phyloP scores from a whole-genome alignment of 2,797 vertebrate genomes.

The Brotula barbata region DNA sequence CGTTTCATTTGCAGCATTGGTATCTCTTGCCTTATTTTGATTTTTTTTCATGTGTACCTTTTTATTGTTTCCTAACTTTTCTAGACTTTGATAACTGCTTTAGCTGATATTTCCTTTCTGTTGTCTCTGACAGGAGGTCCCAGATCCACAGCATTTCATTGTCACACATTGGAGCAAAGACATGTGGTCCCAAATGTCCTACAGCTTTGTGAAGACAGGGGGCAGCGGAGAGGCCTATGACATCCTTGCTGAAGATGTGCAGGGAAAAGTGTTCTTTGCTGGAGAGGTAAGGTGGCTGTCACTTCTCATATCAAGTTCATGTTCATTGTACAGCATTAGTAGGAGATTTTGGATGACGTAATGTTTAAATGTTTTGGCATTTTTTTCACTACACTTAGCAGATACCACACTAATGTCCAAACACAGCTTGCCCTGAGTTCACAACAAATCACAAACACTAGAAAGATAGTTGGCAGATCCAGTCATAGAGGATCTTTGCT shows the following conservation, averaged over 20 bases:
- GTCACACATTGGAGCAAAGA: constrained; percentile 93
- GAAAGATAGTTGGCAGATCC: too few species aligned
- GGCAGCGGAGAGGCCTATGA: constrained; percentile 97
- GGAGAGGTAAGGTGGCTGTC: constrained; percentile 83
- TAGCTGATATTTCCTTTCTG: not conserved
- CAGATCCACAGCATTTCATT: constrained; percentile 88
- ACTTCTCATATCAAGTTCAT: not conserved
- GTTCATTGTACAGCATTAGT: too few species aligned
- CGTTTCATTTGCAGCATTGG: too few species aligned
- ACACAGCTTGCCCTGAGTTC: too few species aligned
- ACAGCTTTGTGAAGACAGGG: constrained; percentile 95
- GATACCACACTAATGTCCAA: too few species aligned
- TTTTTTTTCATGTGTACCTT: not conserved
- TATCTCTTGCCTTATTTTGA: not conserved
- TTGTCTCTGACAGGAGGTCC: constrained; percentile 84
- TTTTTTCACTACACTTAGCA: too few species aligned
- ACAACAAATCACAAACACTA: too few species aligned
- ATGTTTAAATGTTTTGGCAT: too few species aligned
- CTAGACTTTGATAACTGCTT: too few species aligned
- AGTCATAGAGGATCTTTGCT: too few species aligned
- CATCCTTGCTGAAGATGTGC: constrained; percentile 93
- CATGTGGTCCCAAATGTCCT: constrained; percentile 95
- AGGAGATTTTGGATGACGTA: too few species aligned
- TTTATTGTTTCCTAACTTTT: not conserved
- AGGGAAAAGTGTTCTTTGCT: constrained; percentile 93